Evolutionary conservation across 2,797 vertebrate genomes (phyloP).

Genomic region (Pachyuromys duprasi): DNA sequence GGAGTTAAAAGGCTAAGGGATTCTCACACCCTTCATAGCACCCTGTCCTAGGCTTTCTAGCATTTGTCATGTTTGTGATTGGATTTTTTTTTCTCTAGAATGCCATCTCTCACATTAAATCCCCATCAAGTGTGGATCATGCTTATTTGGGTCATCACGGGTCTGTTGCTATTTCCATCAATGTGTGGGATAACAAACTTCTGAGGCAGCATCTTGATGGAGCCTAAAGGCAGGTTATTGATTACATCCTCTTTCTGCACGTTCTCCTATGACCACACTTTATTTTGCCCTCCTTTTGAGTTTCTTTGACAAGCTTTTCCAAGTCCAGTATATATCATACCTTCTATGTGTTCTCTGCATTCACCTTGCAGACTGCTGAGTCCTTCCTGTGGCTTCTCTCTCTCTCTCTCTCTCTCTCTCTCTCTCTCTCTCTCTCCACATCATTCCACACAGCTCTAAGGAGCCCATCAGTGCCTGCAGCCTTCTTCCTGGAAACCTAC

Average conservation of each 20-base stretch:
- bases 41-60: background rate
- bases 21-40: background rate
- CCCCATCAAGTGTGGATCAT: background rate
- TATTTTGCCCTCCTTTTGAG: background rate
- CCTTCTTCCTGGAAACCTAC: slow-evolving; percentile 23
- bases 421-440: background rate
- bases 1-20: background rate
- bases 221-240: background rate
- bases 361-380: background rate
- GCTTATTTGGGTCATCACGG: background rate
- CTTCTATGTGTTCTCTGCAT: slow-evolving; percentile 18
- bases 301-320: slow-evolving; percentile 19
- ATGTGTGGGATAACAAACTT: background rate
- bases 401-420: slow-evolving; percentile 2
- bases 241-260: background rate
- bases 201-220: background rate
- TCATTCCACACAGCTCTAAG: background rate
- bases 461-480: background rate
- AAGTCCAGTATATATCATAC: background rate
- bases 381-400: background rate
- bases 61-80: background rate
- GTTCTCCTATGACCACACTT: background rate
- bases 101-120: background rate
- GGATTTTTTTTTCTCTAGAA: background rate
- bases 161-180: background rate